Conservation (phyloP, 1,140 invertebrate genomes). For the Sycophaga agraensis region DNA sequence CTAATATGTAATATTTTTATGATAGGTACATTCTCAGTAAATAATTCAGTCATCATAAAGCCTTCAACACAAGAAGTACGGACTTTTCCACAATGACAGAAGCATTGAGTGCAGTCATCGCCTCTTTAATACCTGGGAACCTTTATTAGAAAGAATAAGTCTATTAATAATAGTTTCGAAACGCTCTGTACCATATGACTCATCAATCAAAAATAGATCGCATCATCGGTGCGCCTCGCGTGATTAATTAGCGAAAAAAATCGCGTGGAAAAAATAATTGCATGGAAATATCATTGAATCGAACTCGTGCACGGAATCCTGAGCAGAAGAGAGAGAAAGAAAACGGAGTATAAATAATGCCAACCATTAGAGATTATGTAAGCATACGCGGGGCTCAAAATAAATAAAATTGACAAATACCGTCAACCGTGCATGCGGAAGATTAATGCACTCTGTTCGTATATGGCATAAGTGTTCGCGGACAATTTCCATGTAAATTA, state of each 20-base stretch:
- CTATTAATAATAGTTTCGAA: slow-evolving; percentile 15
- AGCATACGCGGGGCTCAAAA: slow-evolving; percentile 25
- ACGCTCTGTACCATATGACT: neutral
- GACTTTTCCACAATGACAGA: too few relatives aligned
- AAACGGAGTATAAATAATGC: slow-evolving; percentile 3
- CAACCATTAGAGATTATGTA: slow-evolving; percentile 29
- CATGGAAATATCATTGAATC: neutral
- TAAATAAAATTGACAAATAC: slow-evolving; percentile 38
- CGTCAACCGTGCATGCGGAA: slow-evolving; percentile 27
- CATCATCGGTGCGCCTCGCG: neutral
- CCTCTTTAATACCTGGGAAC: too few relatives aligned
- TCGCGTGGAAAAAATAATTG: neutral
- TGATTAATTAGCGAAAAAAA: neutral
- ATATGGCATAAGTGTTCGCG: slow-evolving; percentile 27
- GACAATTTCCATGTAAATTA: slow-evolving; percentile 43
- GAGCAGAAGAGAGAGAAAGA: neutral
- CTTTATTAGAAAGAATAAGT: too few relatives aligned
- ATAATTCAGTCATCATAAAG: too few relatives aligned
- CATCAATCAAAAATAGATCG: slow-evolving; percentile 20
- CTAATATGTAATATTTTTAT: too few relatives aligned
- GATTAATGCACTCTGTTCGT: slow-evolving; percentile 39
- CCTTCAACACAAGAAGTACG: too few relatives aligned
- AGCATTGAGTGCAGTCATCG: too few relatives aligned
- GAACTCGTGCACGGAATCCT: too few relatives aligned
- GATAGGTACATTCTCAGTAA: too few relatives aligned